Base-by-base conservation (phyloP, 2,888 invertebrate species). In the Eumerus sabulonum region DNA sequence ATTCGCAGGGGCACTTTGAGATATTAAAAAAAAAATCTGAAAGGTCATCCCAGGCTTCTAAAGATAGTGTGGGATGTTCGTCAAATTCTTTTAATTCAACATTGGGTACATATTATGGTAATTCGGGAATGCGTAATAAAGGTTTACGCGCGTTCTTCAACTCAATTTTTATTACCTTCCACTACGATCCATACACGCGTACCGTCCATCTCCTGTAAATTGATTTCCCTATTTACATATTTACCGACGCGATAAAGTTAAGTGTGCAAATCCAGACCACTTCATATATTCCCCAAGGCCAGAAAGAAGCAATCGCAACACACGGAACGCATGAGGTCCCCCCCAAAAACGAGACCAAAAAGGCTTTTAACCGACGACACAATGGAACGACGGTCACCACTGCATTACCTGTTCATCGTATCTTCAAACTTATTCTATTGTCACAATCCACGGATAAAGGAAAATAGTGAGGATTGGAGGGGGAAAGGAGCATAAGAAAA, bases 401-500 rank as follows among this genome's bases (percentile, higher is more conserved):
- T 54, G 54, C 60, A 38, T 40, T 50, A 56, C 54, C 64, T 64
- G 54, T 45, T 16, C 13, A 13, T 42, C 53, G 38, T 42, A 59
- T 67, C 45, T 77, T 62, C 62, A 35, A 60, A 56, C 38, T 62
- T 54, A 51, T 56, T 56, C 62, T 54, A 77, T 62, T 72, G 62
- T 72, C 48, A 48, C 38, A 57, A 54, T 60, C 27, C 27, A 56
- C 50, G 62, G 48, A 45, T 18, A 19, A 16, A 19, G 40, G 14
- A 45, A 44, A 42, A 64, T 16, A 63, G 51, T 14, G 13, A 40
- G 7, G 27, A 27, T n/a, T n/a, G n/a, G n/a, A 27, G 27, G 3
- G 47, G 5, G 12, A 17, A n/a, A 38, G 16, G 35, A 44, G 7
- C 27, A 63, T 9, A 18, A 44, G 16, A 64, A 45, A 51, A 73